Conservation (phyloP, 2,888 invertebrate genomes). For the Drosophila nr. fundita region DNA sequence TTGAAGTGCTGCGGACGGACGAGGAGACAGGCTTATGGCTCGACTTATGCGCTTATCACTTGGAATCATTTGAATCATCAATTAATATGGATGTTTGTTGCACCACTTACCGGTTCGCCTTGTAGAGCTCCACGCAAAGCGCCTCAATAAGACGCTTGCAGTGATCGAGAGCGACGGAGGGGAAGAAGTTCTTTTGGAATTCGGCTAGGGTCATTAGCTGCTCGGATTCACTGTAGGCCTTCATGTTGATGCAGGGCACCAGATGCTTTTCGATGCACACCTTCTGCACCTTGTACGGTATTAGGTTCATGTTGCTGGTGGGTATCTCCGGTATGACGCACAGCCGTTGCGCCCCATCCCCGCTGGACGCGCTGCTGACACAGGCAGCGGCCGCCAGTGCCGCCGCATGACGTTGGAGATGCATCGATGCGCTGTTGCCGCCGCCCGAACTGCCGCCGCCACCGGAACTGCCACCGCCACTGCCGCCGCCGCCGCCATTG, state of each 20-base stretch:
- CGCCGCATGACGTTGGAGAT: slow-evolving; percentile 85
- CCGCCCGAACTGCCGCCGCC: slow-evolving; percentile 26
- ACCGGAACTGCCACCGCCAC: slow-evolving; percentile 30
- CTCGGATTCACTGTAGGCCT: slow-evolving; percentile 92
- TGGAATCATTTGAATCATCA: neutral
- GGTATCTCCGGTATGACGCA: slow-evolving; percentile 90
- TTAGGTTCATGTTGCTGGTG: slow-evolving; percentile 88
- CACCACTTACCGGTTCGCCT: slow-evolving; percentile 91
- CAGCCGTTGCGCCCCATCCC: slow-evolving; percentile 83
- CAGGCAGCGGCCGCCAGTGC: slow-evolving; percentile 75
- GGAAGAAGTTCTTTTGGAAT: slow-evolving; percentile 92
- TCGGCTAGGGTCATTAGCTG: slow-evolving; percentile 93
- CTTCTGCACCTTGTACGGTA: slow-evolving; percentile 92
- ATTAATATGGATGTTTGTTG: neutral
- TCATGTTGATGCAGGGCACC: slow-evolving; percentile 94
- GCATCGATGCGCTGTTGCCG: slow-evolving; percentile 84
- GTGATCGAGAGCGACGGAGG: slow-evolving; percentile 89
- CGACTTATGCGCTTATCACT: neutral
- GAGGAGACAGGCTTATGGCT: neutral
- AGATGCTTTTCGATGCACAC: slow-evolving; percentile 92
- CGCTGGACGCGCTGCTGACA: slow-evolving; percentile 64
- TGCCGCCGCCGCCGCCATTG: slow-evolving; percentile 35
- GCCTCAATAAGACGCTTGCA: slow-evolving; percentile 93
- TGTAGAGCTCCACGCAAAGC: slow-evolving; percentile 91
- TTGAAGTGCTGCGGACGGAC: neutral